Conservation (phyloP, 2,797 vertebrate species). For the Mormyrus hasselquistii region DNA sequence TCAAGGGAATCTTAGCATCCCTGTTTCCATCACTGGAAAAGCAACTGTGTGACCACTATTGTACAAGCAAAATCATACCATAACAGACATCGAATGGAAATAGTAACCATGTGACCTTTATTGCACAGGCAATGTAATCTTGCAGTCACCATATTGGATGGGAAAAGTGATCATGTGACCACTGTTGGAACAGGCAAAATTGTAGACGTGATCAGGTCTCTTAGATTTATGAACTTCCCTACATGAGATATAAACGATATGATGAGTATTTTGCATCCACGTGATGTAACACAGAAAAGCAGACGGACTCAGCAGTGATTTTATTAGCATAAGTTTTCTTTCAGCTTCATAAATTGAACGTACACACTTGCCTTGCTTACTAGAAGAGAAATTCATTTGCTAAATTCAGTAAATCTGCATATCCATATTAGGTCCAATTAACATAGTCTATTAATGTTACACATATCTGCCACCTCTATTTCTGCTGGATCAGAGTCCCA, state of each 20-base stretch:
- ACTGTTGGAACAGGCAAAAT: background rate
- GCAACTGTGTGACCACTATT: background rate
- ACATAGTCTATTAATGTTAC: constrained; percentile 57
- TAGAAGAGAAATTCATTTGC: constrained; percentile 38
- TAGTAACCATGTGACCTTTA: background rate
- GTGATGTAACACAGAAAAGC: background rate
- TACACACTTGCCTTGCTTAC: constrained; percentile 51
- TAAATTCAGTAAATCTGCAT: constrained; percentile 68
- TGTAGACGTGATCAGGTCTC: background rate
- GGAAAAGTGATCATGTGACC: background rate
- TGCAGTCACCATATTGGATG: background rate
- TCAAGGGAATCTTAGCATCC: background rate
- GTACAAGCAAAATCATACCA: background rate
- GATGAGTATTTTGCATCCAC: background rate
- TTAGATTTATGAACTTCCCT: background rate
- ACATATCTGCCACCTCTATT: constrained; percentile 51
- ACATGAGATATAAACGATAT: background rate
- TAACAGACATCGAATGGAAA: background rate
- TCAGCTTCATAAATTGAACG: constrained; percentile 53
- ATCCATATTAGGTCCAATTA: constrained; percentile 67
- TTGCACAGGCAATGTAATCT: background rate
- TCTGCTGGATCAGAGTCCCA: constrained; percentile 49
- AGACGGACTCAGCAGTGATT: background rate
- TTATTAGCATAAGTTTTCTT: background rate
- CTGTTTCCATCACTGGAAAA: background rate